These are phyloP conservation scores for Mechanitis mazaeus DNA, from an alignment of 2,888 invertebrate species.

Conservation along the genomic window DNA sequence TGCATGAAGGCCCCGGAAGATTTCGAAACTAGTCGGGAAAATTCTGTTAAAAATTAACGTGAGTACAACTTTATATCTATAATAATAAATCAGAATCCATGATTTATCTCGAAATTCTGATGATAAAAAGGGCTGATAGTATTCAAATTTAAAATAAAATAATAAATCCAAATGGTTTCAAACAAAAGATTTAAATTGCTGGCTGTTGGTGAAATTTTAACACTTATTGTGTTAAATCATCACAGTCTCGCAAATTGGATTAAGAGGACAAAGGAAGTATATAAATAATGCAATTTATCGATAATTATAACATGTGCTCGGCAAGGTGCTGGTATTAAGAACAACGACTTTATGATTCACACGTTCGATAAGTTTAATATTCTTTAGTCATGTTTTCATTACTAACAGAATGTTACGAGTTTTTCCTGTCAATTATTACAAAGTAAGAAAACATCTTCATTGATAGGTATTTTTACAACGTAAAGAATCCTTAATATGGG, in stretches of 20 bases:
- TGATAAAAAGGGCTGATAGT: no score
- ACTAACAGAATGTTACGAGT: not conserved
- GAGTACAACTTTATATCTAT: no score
- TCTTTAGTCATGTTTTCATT: not conserved
- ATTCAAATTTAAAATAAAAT: no score
- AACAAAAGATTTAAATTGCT: no score
- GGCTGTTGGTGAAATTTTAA: conserved; percentile 18
- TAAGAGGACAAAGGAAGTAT: conserved; percentile 57
- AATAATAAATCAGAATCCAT: no score
- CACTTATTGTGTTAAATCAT: conserved; percentile 39
- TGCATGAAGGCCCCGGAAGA: no score
- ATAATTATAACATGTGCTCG: conserved; percentile 21
- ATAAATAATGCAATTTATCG: conserved; percentile 25
- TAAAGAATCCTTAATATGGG: conserved; percentile 23
- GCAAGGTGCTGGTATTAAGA: conserved; percentile 11
- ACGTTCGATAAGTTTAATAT: not conserved
- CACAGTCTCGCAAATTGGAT: conserved; percentile 49
- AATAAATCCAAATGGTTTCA: no score
- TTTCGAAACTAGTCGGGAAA: no score
- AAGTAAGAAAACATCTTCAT: not conserved
- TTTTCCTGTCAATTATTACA: not conserved
- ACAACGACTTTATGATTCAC: conserved; percentile 15
- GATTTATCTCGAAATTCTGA: no score
- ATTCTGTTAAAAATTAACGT: no score
- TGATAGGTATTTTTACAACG: conserved; percentile 2